phyloP scores from a whole-genome alignment of 1,140 invertebrate genomes.

The Megathymus violae region DNA sequence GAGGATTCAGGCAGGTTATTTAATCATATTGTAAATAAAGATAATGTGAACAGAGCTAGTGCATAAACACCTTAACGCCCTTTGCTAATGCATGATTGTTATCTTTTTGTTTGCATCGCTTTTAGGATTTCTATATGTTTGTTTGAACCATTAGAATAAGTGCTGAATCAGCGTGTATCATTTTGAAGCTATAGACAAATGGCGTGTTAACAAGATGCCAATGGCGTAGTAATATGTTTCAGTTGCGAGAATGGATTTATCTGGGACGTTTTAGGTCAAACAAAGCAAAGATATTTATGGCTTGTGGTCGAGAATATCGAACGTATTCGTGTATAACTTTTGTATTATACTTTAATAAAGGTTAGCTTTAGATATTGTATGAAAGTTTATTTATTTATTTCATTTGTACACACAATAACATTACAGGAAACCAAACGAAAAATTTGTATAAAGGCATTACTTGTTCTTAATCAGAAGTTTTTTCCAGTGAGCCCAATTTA shows the following conservation, averaged over 20 bases:
- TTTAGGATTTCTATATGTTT: constrained; percentile 54
- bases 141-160: constrained; percentile 46
- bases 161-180: constrained; percentile 60
- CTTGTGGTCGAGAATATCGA: background rate
- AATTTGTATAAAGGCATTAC: too few relatives aligned
- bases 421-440: too few relatives aligned
- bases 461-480: too few relatives aligned
- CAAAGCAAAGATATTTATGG: constrained; percentile 12
- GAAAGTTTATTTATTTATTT: too few relatives aligned
- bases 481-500: too few relatives aligned
- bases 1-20: too few relatives aligned
- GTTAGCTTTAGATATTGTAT: too few relatives aligned
- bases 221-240: constrained; percentile 24
- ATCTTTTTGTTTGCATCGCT: constrained; percentile 65
- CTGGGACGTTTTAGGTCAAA: background rate
- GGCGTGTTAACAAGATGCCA: constrained; percentile 51
- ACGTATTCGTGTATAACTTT: background rate
- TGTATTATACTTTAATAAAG: background rate
- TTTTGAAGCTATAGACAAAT: constrained; percentile 42
- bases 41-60: too few relatives aligned
- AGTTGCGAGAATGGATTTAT: constrained; percentile 14
- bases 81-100: constrained; percentile 67
- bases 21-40: too few relatives aligned
- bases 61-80: constrained; percentile 27
- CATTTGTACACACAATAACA: too few relatives aligned